Percentiles rank a stretch among this genome's conserved stretches.
Evolutionary conservation across 2,113 vertebrate genomes (phyloP).

Genomic region (Corythaeola cristata): DNA sequence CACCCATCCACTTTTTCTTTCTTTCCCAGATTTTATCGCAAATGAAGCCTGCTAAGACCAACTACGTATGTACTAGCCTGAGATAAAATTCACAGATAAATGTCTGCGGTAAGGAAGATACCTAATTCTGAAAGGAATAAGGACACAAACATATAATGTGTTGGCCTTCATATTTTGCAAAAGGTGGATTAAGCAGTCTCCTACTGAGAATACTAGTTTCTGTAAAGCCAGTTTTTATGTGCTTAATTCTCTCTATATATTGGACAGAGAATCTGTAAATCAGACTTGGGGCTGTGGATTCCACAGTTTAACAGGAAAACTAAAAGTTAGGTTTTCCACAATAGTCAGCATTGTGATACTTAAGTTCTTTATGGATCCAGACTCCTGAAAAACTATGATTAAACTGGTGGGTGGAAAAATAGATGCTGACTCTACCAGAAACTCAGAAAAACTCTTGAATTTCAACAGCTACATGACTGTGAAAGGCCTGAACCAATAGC

Average conservation of each 20-base stretch:
- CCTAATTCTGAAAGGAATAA: not conserved
- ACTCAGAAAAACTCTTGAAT: constrained; percentile 18
- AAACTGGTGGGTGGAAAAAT: constrained; percentile 25
- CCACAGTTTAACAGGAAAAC: not conserved
- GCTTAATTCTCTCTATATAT: not conserved
- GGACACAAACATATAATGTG: not conserved
- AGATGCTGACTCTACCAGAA: constrained; percentile 39
- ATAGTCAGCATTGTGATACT: not conserved
- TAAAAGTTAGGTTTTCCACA: not conserved
- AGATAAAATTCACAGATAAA: not conserved
- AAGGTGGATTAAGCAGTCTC: not conserved
- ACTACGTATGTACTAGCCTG: not conserved
- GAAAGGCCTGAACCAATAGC: constrained; percentile 12
- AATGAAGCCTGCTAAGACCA: not conserved
- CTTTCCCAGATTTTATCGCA: not conserved
- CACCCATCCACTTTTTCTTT: not conserved
- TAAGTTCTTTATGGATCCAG: not conserved
- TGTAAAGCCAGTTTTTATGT: not conserved
- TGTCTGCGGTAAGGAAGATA: not conserved
- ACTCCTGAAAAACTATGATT: not conserved
- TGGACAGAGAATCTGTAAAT: not conserved
- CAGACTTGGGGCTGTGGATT: not conserved
- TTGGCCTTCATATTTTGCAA: not conserved
- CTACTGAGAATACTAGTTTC: not conserved
- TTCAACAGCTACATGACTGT: not conserved